phyloP scores from a whole-genome alignment of 2,797 vertebrate genomes.

The Lithobates pipiens region DNA sequence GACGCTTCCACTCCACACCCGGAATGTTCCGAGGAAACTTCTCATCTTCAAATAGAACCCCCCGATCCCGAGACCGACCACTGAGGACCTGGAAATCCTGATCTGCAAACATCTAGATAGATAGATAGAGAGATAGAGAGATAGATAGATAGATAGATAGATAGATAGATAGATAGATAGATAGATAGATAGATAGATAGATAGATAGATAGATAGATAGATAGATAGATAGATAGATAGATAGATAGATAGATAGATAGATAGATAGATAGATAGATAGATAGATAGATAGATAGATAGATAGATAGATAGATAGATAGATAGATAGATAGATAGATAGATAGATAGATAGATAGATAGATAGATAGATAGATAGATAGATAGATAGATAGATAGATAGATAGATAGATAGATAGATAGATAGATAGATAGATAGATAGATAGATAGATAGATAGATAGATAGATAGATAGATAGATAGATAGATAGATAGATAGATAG shows the following conservation, averaged over 20 bases:
- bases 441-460: background rate
- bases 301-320: background rate
- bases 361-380: background rate
- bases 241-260: constrained; percentile 23
- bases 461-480: constrained; percentile 6
- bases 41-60: constrained; percentile 74
- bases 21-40: constrained; percentile 73
- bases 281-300: constrained; percentile 22
- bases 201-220: constrained; percentile 8
- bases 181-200: background rate
- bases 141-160: background rate
- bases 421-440: constrained; percentile 23
- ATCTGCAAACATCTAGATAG: constrained; percentile 38
- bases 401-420: background rate
- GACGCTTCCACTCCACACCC: constrained; percentile 77
- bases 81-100: constrained; percentile 75
- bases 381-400: background rate
- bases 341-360: background rate
- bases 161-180: background rate
- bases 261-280: constrained; percentile 27
- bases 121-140: background rate
- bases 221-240: constrained; percentile 4
- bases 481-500: background rate
- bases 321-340: constrained; percentile 14
- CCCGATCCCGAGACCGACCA: constrained; percentile 68